Base-by-base conservation (phyloP, 2,888 invertebrate species). In the Amorpha juglandis region DNA sequence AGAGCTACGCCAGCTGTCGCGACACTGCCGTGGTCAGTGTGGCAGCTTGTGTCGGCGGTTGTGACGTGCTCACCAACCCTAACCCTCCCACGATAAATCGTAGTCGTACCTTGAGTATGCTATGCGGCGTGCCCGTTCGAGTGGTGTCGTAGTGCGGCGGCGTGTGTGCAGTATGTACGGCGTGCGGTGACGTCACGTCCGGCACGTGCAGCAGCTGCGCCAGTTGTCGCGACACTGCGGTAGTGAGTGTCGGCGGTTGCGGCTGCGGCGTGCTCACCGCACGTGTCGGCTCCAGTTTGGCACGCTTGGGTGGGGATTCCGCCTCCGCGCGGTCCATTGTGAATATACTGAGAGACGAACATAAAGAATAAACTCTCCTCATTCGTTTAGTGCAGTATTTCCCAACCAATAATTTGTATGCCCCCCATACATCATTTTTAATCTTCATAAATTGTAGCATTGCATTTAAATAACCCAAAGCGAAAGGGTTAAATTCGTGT, bases 21-120 rank as follows among this genome's bases (percentile, higher is more conserved):
- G 81, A 82, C 0, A 91, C 73, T 0, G 81, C 81, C 65, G 78
- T 80, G 65, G 78, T 80, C 12, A 0, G 81, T 81, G n/a, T n/a
- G n/a, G n/a, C n/a, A n/a, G n/a, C n/a, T n/a, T n/a, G n/a, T n/a
- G 66, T 3, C 78, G 80, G 12, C 76, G 71, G 48, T 72, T 75
- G 62, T 69, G 88, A 87, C 0, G 87, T 86, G 42, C 77, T 78
- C 0, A 86, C 84, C n/a, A n/a, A n/a, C n/a, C n/a, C n/a, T n/a
- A n/a, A 27, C 27, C 27, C 27, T 27, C 4, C 4, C 27, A 27
- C 27, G 1, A 27, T 1, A 3, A 27, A 27, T 27, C 27, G 4
- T 27, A 3, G 27, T 27, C 27, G 27, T 72, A 94, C 95, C 91
- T 96, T 96, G 11, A 96, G 86, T 73, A 96, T 96, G 68, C 96